These are phyloP conservation scores for Loriculus beryllinus DNA, from an alignment of 2,797 vertebrate genomes.

Conservation along the genomic window DNA sequence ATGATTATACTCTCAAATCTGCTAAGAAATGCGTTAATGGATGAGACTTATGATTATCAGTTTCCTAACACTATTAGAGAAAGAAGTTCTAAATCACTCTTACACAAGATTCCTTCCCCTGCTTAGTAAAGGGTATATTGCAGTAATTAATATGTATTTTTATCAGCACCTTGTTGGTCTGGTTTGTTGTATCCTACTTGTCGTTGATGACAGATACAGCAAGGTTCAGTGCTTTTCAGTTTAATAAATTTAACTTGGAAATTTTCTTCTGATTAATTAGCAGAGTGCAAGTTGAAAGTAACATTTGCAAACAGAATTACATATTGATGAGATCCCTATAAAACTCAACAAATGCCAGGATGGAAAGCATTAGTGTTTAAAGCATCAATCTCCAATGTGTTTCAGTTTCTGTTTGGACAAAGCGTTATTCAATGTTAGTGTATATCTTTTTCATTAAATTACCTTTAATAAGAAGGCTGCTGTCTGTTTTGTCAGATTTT, in stretches of 20 bases:
- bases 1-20: neutral
- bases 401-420: neutral
- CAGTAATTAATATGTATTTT: neutral
- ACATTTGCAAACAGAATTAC: neutral
- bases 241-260: neutral
- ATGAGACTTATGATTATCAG: neutral
- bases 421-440: neutral
- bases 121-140: neutral
- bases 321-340: neutral
- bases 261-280: neutral
- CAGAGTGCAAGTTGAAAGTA: neutral
- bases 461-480: neutral
- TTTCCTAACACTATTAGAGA: neutral
- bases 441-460: slow-evolving; percentile 9
- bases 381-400: neutral
- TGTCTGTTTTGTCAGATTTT: slow-evolving; percentile 23
- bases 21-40: neutral
- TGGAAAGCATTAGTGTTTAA: neutral
- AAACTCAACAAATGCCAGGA: neutral
- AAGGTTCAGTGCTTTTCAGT: neutral
- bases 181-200: neutral
- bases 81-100: neutral
- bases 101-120: neutral
- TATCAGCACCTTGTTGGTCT: neutral
- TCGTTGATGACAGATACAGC: neutral